These are phyloP conservation scores for Potorous gilbertii DNA, from an alignment of 2,797 vertebrate genomes.

Conservation along the genomic window DNA sequence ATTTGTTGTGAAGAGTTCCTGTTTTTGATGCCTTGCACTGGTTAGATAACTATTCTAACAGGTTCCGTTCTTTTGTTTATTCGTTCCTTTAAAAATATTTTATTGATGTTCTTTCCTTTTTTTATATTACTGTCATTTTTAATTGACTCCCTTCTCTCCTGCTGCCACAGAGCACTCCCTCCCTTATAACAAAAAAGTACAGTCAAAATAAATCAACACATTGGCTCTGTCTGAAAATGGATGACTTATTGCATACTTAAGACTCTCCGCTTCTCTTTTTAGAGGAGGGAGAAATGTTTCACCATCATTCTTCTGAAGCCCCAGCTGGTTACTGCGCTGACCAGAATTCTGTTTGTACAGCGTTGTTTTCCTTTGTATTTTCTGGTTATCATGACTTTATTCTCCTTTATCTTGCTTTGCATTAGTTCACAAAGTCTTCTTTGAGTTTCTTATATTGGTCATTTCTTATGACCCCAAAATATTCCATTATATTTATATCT, in stretches of 20 bases:
- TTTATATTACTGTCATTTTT: neutral
- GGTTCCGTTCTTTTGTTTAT: neutral
- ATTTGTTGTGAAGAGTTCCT: neutral
- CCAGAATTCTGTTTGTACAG: neutral
- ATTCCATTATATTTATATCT: neutral
- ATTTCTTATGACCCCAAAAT: neutral
- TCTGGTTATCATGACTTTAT: neutral
- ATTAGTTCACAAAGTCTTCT: neutral
- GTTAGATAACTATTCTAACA: neutral
- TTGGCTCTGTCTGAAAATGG: neutral
- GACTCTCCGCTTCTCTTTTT: neutral
- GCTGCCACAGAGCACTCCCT: neutral
- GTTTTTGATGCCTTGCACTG: neutral
- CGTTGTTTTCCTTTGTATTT: neutral
- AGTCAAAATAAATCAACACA: neutral
- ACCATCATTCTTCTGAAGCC: neutral
- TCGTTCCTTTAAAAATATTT: neutral
- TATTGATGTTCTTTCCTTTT: neutral
- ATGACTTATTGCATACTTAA: neutral
- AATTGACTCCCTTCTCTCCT: neutral
- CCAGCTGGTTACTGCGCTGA: neutral
- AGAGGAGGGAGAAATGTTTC: neutral
- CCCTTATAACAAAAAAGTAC: neutral
- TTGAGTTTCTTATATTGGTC: neutral
- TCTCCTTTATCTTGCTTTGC: neutral